phyloP scores from a whole-genome alignment of 2,113 vertebrate genomes.

The Rousettus leschenaultii region DNA sequence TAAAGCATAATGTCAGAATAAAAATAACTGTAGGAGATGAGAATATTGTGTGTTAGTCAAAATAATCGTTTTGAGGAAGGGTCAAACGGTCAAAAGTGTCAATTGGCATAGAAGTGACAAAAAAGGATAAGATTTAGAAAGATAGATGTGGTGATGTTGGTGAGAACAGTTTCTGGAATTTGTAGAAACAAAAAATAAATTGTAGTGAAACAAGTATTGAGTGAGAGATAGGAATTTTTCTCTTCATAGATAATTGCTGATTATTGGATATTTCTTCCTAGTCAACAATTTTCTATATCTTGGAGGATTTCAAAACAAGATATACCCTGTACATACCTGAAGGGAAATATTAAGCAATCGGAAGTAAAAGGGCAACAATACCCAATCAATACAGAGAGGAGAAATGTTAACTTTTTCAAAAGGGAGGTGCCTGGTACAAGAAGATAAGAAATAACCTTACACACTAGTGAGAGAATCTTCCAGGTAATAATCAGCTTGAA shows the following conservation, averaged over 20 bases:
- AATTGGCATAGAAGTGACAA: not conserved
- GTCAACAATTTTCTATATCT: not conserved
- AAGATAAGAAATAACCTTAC: constrained; percentile 2
- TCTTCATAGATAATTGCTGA: not conserved
- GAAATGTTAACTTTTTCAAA: not conserved
- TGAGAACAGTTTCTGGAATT: not conserved
- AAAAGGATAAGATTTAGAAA: not conserved
- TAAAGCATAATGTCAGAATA: not conserved
- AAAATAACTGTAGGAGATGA: not conserved
- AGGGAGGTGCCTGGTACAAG: not conserved
- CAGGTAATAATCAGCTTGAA: not conserved
- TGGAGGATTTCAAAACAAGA: not conserved
- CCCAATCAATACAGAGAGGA: not conserved
- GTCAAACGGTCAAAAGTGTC: not conserved
- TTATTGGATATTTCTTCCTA: not conserved
- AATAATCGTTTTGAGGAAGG: not conserved
- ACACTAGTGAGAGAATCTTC: not conserved
- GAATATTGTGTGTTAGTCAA: not conserved
- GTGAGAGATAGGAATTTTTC: not conserved
- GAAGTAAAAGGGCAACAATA: not conserved
- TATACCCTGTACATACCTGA: not conserved
- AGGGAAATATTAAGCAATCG: not conserved
- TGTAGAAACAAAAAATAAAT: not conserved
- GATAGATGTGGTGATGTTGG: not conserved
- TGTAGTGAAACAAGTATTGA: not conserved